A percentile compares a stretch with the other conserved stretches of the same genome.
These are phyloP conservation scores for Lamellibrachia columna DNA, from an alignment of 2,888 invertebrate species.

Conservation along the genomic window DNA sequence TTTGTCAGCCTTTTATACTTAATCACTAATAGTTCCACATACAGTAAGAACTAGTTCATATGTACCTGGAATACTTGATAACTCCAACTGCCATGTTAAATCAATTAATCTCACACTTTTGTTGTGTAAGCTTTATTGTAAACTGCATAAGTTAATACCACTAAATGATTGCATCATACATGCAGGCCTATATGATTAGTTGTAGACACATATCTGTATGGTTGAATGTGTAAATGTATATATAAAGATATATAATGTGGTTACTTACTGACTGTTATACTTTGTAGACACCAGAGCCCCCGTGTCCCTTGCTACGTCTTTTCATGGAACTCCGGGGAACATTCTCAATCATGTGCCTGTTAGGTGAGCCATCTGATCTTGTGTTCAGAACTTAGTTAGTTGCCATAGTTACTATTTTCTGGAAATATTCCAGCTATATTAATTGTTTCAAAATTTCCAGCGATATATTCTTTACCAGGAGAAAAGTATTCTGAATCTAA, in stretches of 20 bases:
- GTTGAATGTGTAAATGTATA: too few relatives aligned
- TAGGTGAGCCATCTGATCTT: neutral
- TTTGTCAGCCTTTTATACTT: neutral
- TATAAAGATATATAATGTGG: neutral
- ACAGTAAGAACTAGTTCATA: too few relatives aligned
- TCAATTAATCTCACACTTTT: neutral
- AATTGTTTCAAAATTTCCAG: neutral
- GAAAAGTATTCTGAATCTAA: neutral
- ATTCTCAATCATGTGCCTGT: neutral
- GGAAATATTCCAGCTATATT: neutral
- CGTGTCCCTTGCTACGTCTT: neutral
- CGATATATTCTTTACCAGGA: neutral
- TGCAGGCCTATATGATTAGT: too few relatives aligned
- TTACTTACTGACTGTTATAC: neutral
- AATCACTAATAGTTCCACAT: neutral
- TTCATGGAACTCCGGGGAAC: neutral
- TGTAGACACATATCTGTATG: too few relatives aligned
- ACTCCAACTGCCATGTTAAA: neutral
- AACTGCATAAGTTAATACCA: too few relatives aligned
- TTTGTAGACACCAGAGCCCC: neutral
- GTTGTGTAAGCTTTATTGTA: neutral
- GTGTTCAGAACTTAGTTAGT: neutral
- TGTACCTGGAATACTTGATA: too few relatives aligned
- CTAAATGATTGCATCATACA: too few relatives aligned
- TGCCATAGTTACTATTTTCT: neutral